Percentiles rank a stretch among this genome's conserved stretches.
Evolutionary conservation across 2,113 vertebrate genomes (phyloP).

Genomic region (Oxyruncus cristatus): DNA sequence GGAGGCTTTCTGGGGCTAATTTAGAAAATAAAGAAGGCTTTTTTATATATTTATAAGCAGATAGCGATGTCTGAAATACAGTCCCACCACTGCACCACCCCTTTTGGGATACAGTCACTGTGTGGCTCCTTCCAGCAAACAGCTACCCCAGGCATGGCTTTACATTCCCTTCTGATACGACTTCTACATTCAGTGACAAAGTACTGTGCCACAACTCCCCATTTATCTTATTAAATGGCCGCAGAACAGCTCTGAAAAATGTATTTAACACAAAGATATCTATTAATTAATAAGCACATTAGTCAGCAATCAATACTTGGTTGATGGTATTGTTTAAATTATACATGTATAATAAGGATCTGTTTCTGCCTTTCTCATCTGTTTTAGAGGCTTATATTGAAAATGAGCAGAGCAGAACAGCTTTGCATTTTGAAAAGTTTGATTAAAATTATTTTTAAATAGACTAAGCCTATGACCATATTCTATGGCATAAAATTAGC

Average conservation of each 20-base stretch:
- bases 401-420: constrained; percentile 46
- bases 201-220: not conserved
- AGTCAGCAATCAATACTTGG: constrained; percentile 57
- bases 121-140: not conserved
- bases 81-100: not conserved
- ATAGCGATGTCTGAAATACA: rapidly evolving
- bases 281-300: constrained; percentile 66
- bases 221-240: constrained; percentile 38
- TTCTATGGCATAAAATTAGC: constrained; percentile 71
- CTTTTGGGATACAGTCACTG: not conserved
- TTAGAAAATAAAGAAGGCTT: rapidly evolving
- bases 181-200: not conserved
- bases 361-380: constrained; percentile 39
- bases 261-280: constrained; percentile 40
- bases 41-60: not conserved
- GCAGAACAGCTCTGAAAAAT: constrained; percentile 39
- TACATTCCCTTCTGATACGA: not conserved
- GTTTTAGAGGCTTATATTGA: constrained; percentile 13
- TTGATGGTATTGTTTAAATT: constrained; percentile 59
- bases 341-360: constrained; percentile 27
- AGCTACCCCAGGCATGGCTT: not conserved
- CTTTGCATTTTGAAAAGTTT: constrained; percentile 64
- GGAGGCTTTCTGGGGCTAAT: not conserved
- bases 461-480: constrained; percentile 65
- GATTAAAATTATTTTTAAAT: constrained; percentile 71